Base-by-base conservation (phyloP, 2,888 invertebrate species). In the Xanthia togata region DNA sequence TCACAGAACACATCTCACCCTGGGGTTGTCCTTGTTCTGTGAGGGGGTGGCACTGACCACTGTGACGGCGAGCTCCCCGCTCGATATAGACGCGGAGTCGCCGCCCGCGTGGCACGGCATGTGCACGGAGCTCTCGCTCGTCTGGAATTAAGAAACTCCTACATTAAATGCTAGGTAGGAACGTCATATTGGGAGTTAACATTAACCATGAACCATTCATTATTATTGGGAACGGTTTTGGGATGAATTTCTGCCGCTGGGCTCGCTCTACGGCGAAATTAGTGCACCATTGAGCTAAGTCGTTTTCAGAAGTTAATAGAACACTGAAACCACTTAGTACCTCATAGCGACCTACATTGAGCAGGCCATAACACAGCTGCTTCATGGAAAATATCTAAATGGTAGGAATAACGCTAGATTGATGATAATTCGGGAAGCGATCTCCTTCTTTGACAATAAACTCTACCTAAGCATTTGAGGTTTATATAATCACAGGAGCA, bases 41-140 rank as follows among this genome's bases (percentile, higher is more conserved):
- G 85, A 69, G 20, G 85, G 79, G 20, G 82, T 70, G 12, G 86
- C 86, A 35, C 87, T 85, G 71, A 90, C 80, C 59, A 89, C 89
- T 6, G 90, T 89, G 79, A 90, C 83, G 71, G 89, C 73, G 41
- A 92, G 87, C 77, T 94, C 94, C 4, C 90, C 89, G 88, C 94
- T 94, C 23, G 93, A 93, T 20, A 93, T 87, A 0, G 94, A 94
- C 12, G 90, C 89, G 2, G 90, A 89, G 90, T 94, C 94, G 11
- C 90, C 91, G 53, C 89, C 91, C 73, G 89, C 87, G 35, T 91
- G 90, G 70, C 90, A 90, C 26, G 88, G 89, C 41, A 92, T 89
- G 59, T 92, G 89, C 73, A 90, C 88, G 31, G 93, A 87, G 2
- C 91, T 92, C 70, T 95, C 95, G 83, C 93, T 92, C 55, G 89